These are phyloP conservation scores for Agrochola lota DNA, from an alignment of 2,888 invertebrate genomes.

Conservation along the genomic window DNA sequence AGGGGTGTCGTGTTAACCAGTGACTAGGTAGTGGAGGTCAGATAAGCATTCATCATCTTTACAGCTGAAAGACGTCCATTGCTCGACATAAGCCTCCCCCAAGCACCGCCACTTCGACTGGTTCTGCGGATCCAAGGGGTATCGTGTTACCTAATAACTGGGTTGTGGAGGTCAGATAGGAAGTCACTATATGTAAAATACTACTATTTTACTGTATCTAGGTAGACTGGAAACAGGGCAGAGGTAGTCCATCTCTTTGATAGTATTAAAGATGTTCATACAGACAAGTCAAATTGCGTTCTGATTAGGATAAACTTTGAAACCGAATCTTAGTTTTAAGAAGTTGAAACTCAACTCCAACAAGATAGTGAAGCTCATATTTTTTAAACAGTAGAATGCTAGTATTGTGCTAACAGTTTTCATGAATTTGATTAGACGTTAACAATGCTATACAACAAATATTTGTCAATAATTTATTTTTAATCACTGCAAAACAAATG, in stretches of 20 bases:
- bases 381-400: not conserved
- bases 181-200: not conserved
- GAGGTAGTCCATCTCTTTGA: not conserved
- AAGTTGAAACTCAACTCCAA: not conserved
- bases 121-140: not conserved
- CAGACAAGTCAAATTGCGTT: not conserved
- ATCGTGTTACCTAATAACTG: not conserved
- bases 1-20: not conserved
- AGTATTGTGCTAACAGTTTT: not conserved
- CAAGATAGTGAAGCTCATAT: not conserved
- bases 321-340: not conserved
- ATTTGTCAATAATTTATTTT: slow-evolving; percentile 16
- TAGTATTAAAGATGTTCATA: not conserved
- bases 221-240: not conserved
- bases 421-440: not conserved
- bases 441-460: not conserved
- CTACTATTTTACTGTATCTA: not conserved
- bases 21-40: not conserved
- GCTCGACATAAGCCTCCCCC: no score
- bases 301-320: not conserved
- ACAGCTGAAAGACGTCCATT: no score
- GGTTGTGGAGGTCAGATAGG: not conserved
- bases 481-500: slow-evolving; percentile 1
- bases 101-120: no score
- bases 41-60: not conserved